Percentiles rank a stretch among this genome's conserved stretches.
Conservation (phyloP, 2,797 vertebrate genomes). For the Thalassophryne amazonica region DNA sequence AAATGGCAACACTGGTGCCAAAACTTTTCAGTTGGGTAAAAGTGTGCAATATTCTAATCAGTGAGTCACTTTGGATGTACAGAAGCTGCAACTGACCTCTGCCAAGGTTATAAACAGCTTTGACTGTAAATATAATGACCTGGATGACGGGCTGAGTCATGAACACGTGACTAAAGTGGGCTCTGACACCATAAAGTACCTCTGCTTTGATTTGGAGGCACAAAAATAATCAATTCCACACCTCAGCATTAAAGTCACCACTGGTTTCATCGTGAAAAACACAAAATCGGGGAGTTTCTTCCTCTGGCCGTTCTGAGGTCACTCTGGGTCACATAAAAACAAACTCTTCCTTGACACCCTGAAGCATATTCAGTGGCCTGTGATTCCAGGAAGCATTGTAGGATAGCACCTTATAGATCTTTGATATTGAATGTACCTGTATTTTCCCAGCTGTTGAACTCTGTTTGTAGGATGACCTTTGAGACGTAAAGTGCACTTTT, state of each 20-base stretch:
- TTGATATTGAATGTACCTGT: slow-evolving; percentile 85
- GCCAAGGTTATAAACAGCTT: slow-evolving; percentile 48
- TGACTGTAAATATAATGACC: slow-evolving; percentile 65
- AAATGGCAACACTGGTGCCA: slow-evolving; percentile 68
- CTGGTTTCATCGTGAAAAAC: too few relatives aligned
- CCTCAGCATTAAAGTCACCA: too few relatives aligned
- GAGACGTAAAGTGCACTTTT: slow-evolving; percentile 83
- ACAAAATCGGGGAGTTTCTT: too few relatives aligned
- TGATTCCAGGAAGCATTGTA: slow-evolving; percentile 63
- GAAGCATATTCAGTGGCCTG: slow-evolving; percentile 50
- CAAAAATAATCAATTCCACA: too few relatives aligned
- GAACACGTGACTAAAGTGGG: slow-evolving; percentile 49
- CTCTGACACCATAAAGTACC: too few relatives aligned
- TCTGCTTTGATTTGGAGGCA: too few relatives aligned
- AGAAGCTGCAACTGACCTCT: slow-evolving; percentile 63
- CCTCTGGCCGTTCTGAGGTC: too few relatives aligned
- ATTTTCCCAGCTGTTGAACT: slow-evolving; percentile 76
- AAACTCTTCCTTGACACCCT: too few relatives aligned
- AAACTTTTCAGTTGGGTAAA: slow-evolving; percentile 55
- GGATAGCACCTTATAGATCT: slow-evolving; percentile 81
- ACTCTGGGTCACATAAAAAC: too few relatives aligned
- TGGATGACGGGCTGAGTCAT: slow-evolving; percentile 51
- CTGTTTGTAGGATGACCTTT: slow-evolving; percentile 73
- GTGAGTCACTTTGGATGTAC: slow-evolving; percentile 53
- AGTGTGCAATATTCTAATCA: slow-evolving; percentile 57